A percentile compares a stretch with the other conserved stretches of the same genome.
phyloP scores from a whole-genome alignment of 2,888 invertebrate genomes.

The Scrobipalpa costella region DNA sequence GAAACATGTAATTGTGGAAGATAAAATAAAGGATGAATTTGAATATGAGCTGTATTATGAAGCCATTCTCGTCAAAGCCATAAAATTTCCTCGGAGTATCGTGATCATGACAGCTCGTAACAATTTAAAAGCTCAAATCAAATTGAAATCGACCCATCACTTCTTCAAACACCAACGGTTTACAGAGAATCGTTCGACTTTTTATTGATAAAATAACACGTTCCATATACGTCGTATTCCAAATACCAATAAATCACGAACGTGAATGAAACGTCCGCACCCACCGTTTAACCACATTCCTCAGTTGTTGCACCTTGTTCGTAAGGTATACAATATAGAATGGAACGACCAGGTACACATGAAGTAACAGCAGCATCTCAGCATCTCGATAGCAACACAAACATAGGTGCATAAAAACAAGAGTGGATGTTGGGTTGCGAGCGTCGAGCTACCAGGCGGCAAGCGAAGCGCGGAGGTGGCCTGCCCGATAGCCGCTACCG shows the following conservation, averaged over 20 bases:
- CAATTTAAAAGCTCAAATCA: slow-evolving; percentile 7
- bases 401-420: slow-evolving; percentile 68
- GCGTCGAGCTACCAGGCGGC: slow-evolving; percentile 61
- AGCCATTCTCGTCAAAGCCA: slow-evolving; percentile 23
- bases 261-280: slow-evolving; percentile 69
- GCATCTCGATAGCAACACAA: slow-evolving; percentile 68
- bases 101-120: slow-evolving; percentile 11
- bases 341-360: slow-evolving; percentile 44
- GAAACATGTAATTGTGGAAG: no score
- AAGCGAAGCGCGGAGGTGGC: slow-evolving; percentile 61
- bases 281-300: slow-evolving; percentile 53
- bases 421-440: slow-evolving; percentile 46
- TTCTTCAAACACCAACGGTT: slow-evolving; percentile 19
- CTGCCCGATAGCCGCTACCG: slow-evolving; percentile 58
- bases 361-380: slow-evolving; percentile 43
- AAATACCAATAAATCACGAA: slow-evolving; percentile 62
- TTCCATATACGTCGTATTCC: slow-evolving; percentile 59
- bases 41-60: slow-evolving; percentile 11
- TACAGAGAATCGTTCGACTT: slow-evolving; percentile 26
- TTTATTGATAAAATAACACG: slow-evolving; percentile 34
- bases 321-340: slow-evolving; percentile 25
- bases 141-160: slow-evolving; percentile 14
- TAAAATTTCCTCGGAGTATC: not conserved
- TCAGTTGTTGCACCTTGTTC: slow-evolving; percentile 24
- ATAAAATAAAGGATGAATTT: no score